Evolutionary conservation across 1,140 invertebrate species (phyloP).

Genomic region (Conus ventricosus): DNA sequence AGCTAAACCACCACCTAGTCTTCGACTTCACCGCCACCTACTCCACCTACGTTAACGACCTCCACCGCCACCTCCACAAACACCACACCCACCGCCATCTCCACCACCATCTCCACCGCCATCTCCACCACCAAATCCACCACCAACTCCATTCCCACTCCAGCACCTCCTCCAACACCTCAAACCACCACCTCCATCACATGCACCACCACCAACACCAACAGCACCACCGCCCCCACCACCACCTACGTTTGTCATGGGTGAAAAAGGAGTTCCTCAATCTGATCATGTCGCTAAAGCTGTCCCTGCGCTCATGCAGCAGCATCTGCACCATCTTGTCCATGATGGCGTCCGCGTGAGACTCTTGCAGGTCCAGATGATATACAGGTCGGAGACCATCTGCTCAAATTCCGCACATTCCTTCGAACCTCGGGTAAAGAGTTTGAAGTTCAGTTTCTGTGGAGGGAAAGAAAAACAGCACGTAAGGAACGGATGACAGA

Average conservation of each 20-base stretch:
- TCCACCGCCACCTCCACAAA: no score
- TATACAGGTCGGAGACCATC: neutral
- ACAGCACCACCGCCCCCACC: no score
- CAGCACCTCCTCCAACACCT: neutral
- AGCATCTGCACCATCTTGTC: neutral
- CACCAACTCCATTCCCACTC: neutral
- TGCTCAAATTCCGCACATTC: no score
- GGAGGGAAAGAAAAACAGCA: neutral
- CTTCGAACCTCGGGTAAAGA: no score
- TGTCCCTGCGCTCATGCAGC: neutral
- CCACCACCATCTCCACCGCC: no score
- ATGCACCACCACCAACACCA: neutral
- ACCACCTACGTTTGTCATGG: neutral
- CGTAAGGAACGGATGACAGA: neutral
- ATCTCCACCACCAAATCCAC: no score
- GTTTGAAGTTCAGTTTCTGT: neutral
- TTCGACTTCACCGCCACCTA: no score
- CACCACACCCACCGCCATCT: no score
- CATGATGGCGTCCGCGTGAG: neutral
- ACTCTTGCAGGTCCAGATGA: neutral
- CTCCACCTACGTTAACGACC: no score
- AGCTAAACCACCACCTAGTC: no score
- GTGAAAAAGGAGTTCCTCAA: neutral
- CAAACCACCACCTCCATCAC: neutral
- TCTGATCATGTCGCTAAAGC: neutral